Evolutionary conservation across 2,797 vertebrate species (phyloP).

Genomic region (Synanceia verrucosa): DNA sequence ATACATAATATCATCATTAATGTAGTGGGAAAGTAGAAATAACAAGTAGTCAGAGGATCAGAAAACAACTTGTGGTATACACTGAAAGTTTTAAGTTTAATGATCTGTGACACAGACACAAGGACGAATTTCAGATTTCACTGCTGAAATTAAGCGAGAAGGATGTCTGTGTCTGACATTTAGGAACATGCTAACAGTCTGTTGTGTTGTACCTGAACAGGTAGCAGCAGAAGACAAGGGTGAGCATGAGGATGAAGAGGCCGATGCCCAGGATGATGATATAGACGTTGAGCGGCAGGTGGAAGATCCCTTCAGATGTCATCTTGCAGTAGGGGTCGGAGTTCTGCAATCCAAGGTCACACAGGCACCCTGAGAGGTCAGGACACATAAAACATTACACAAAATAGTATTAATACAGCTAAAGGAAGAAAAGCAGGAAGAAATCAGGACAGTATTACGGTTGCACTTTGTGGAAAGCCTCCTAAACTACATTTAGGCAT

Average conservation of each 20-base stretch:
- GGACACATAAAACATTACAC: background rate
- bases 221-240: conserved; percentile 86
- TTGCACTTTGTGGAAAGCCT: background rate
- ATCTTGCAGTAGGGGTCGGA: conserved; percentile 70
- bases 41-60: background rate
- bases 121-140: background rate
- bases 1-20: background rate
- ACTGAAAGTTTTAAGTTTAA: background rate
- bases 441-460: background rate
- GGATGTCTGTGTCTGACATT: background rate
- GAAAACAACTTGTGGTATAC: background rate
- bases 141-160: background rate
- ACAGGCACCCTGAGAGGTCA: conserved; percentile 65
- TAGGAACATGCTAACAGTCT: background rate
- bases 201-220: conserved; percentile 80
- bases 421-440: too few species aligned
- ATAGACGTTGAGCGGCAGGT: conserved; percentile 83
- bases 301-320: conserved; percentile 71
- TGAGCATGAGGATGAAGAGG: conserved; percentile 85
- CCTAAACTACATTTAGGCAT: background rate
- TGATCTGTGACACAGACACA: background rate
- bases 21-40: background rate
- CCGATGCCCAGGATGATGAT: conserved; percentile 83
- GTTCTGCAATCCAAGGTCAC: conserved; percentile 56
- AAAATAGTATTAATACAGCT: too few species aligned